Evolutionary conservation across 1,140 invertebrate genomes (phyloP).

Genomic region (Neodiprion lecontei): DNA sequence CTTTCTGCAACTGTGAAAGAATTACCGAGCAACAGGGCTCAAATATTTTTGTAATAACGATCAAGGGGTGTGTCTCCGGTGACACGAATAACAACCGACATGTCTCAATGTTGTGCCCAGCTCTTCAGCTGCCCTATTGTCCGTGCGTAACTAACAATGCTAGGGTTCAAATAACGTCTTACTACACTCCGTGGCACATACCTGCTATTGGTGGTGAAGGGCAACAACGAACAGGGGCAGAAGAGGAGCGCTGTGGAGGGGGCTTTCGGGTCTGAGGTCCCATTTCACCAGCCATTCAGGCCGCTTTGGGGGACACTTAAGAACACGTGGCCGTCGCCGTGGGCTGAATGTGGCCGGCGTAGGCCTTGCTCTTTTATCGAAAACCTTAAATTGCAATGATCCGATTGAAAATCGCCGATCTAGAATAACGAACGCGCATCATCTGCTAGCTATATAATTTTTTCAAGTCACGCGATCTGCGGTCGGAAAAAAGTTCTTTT

Average conservation of each 20-base stretch:
- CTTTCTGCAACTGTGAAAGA: conserved; percentile 16
- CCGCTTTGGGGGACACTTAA: conserved; percentile 43
- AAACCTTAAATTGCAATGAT: conserved; percentile 2
- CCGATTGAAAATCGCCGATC: not conserved
- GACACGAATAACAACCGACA: conserved; percentile 54
- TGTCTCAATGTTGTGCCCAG: conserved; percentile 61
- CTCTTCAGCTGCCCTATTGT: conserved; percentile 60
- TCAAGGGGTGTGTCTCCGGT: conserved; percentile 43
- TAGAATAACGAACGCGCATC: not conserved
- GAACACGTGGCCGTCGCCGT: conserved; percentile 23
- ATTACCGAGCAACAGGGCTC: conserved; percentile 29
- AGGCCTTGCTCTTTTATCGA: conserved; percentile 49
- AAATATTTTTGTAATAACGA: conserved; percentile 59
- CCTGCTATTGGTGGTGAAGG: conserved; percentile 8
- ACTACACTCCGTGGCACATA: conserved; percentile 8
- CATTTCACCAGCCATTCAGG: conserved; percentile 37
- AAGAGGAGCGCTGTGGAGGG: not conserved
- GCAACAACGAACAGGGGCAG: conserved; percentile 7
- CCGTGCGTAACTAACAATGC: conserved; percentile 44
- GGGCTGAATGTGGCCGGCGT: not conserved
- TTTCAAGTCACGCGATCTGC: not conserved
- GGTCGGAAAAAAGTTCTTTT: not conserved
- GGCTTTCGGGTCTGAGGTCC: conserved; percentile 34
- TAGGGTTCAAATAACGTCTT: conserved; percentile 52
- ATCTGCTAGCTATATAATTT: not conserved